Evolutionary conservation across 1,140 invertebrate genomes (phyloP).

Genomic region (Pogonognathellus flavescens): DNA sequence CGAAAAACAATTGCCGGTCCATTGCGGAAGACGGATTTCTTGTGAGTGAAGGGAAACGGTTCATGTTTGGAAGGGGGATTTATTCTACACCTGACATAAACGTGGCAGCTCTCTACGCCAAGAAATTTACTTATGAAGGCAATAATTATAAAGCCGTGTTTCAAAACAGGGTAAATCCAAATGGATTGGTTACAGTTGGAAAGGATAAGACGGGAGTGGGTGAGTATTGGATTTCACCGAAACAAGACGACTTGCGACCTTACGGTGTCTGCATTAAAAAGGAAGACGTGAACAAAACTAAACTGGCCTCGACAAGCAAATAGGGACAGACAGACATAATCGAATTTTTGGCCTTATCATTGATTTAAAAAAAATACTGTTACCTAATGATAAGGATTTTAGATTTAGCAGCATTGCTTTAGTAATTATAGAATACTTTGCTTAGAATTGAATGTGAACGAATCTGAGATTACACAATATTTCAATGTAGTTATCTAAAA

Average conservation of each 20-base stretch:
- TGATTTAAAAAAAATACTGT: no score
- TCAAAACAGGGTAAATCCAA: slow-evolving; percentile 57
- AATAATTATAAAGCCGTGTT: slow-evolving; percentile 50
- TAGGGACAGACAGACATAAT: no score
- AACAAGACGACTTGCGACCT: slow-evolving; percentile 48
- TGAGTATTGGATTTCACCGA: slow-evolving; percentile 54
- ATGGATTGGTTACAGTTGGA: background rate
- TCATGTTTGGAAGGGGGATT: slow-evolving; percentile 51
- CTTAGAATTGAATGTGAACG: no score
- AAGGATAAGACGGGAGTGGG: background rate
- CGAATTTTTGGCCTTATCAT: no score
- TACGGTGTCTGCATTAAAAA: slow-evolving; percentile 57
- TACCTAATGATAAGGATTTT: no score
- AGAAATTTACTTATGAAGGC: background rate
- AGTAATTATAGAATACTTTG: no score
- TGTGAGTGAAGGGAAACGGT: slow-evolving; percentile 35
- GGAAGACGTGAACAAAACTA: background rate
- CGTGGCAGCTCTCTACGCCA: slow-evolving; percentile 23
- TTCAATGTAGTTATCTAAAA: no score
- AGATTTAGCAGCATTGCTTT: no score
- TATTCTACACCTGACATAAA: slow-evolving; percentile 42
- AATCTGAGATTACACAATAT: no score
- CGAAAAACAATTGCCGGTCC: slow-evolving; percentile 3
- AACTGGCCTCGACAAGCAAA: no score
- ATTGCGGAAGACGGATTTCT: slow-evolving; percentile 53